These are phyloP conservation scores for Acrocyrtus sp. DNA, from an alignment of 2,888 invertebrate genomes.

Conservation along the genomic window DNA sequence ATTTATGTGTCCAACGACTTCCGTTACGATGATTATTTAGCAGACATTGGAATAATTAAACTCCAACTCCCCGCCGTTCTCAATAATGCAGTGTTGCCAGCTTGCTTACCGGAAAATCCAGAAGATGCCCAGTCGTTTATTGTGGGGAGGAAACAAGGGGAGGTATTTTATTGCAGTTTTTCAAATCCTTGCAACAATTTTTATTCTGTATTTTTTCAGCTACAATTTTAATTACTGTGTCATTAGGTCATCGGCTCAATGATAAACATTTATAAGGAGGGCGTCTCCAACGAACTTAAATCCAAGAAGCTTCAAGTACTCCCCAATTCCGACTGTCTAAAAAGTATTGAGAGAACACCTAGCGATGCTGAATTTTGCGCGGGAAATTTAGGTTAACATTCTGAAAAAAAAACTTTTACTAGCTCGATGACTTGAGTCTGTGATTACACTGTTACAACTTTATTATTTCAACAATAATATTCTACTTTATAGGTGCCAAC, in stretches of 20 bases:
- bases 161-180: slow-evolving; percentile 20
- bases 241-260: slow-evolving; percentile 39
- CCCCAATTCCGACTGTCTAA: slow-evolving; percentile 38
- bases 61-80: slow-evolving; percentile 23
- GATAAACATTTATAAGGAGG: slow-evolving; percentile 37
- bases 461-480: neutral
- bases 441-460: neutral
- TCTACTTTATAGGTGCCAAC: slow-evolving; percentile 11
- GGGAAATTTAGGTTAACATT: slow-evolving; percentile 37
- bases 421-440: neutral
- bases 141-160: slow-evolving; percentile 32
- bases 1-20: slow-evolving; percentile 35
- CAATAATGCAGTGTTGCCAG: slow-evolving; percentile 30
- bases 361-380: slow-evolving; percentile 51
- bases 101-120: slow-evolving; percentile 40
- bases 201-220: neutral
- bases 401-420: too few relatives aligned
- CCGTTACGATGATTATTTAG: slow-evolving; percentile 35
- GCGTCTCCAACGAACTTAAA: slow-evolving; percentile 37
- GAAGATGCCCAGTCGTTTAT: slow-evolving; percentile 40
- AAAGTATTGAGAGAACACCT: slow-evolving; percentile 36
- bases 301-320: slow-evolving; percentile 47
- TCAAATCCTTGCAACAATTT: neutral
- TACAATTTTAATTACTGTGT: slow-evolving; percentile 6
- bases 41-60: slow-evolving; percentile 36